Percentiles rank a stretch among this genome's conserved stretches.
phyloP scores from a whole-genome alignment of 2,888 invertebrate genomes.

The Mesochorus sp. region DNA sequence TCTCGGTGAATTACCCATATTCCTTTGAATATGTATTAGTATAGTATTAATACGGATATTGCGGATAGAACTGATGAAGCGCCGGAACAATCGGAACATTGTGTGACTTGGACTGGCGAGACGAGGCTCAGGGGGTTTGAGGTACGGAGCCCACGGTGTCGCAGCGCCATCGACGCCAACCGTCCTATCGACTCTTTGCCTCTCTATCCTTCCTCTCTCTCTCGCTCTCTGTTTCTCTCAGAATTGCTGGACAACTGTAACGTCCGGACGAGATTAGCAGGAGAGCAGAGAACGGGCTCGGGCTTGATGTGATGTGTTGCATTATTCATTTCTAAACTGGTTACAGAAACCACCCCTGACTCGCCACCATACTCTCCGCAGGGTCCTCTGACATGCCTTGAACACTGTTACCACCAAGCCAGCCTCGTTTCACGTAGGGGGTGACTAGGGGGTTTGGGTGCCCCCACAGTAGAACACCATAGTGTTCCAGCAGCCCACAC shows the following conservation, averaged over 20 bases:
- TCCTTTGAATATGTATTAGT: constrained; percentile 28
- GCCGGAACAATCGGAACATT: constrained; percentile 47
- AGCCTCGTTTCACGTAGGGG: constrained; percentile 41
- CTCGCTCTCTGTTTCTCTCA: background rate
- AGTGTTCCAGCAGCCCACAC: constrained; percentile 12
- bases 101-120: constrained; percentile 41
- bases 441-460: background rate
- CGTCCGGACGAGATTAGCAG: constrained; percentile 75
- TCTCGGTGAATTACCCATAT: constrained; percentile 23
- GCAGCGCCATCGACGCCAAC: constrained; percentile 41
- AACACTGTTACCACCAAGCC: constrained; percentile 72
- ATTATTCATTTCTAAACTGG: constrained; percentile 77
- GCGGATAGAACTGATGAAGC: background rate
- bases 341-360: constrained; percentile 72
- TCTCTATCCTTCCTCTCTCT: constrained; percentile 6
- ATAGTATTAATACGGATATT: constrained; percentile 23
- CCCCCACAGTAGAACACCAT: constrained; percentile 28
- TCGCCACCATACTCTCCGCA: constrained; percentile 66
- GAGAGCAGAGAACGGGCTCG: constrained; percentile 70
- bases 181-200: constrained; percentile 30
- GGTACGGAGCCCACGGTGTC: constrained; percentile 23
- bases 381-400: constrained; percentile 65
- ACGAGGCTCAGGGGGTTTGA: constrained; percentile 24
- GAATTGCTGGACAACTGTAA: constrained; percentile 57
- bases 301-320: constrained; percentile 77